phyloP scores from a whole-genome alignment of 2,888 invertebrate species.

The Onthophagus sagittarius region DNA sequence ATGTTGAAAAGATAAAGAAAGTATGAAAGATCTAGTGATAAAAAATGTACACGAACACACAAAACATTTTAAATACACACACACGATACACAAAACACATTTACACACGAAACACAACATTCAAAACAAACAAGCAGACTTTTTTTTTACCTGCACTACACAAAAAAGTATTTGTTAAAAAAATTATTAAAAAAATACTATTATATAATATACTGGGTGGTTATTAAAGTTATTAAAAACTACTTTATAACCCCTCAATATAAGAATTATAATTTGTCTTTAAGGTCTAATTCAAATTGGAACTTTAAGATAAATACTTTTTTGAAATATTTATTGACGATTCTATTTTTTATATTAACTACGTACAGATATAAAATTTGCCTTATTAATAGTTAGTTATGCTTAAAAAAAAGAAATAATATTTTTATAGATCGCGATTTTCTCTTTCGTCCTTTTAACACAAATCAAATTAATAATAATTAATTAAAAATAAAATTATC shows the following conservation, averaged over 20 bases:
- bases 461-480: not conserved
- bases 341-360: constrained; percentile 22
- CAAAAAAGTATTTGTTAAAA: constrained; percentile 13
- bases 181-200: constrained; percentile 12
- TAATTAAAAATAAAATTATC: constrained; percentile 15
- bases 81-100: constrained; percentile 24
- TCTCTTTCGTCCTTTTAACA: constrained; percentile 11
- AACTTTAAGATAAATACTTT: not conserved
- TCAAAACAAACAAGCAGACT: constrained; percentile 20
- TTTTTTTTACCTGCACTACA: constrained; percentile 21
- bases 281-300: not conserved
- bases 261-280: not conserved
- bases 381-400: constrained; percentile 21
- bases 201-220: not conserved
- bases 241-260: not conserved
- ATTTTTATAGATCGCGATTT: constrained; percentile 17
- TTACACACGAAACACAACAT: constrained; percentile 22
- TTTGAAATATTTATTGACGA: constrained; percentile 23
- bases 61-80: constrained; percentile 18
- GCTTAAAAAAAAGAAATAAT: constrained; percentile 16
- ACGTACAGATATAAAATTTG: constrained; percentile 18
- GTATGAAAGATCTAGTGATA: constrained; percentile 24
- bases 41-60: constrained; percentile 25
- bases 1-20: constrained; percentile 8
- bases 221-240: not conserved